Conservation (phyloP, 2,888 invertebrate genomes). For the Deilephila porcellus region DNA sequence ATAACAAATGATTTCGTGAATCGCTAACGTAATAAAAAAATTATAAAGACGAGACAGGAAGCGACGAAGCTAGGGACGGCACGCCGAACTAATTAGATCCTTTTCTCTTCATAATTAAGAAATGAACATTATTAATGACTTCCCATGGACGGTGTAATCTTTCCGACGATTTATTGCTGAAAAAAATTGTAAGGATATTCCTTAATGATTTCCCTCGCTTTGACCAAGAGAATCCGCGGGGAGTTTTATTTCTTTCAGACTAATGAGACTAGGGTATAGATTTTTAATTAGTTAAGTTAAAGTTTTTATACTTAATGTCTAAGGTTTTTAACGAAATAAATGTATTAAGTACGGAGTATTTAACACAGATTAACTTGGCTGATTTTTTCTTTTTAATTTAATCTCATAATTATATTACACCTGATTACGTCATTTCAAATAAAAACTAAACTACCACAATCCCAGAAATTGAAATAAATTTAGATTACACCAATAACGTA, state of each 20-base stretch:
- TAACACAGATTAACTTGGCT: background rate
- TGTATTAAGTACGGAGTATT: background rate
- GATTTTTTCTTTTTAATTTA: too few species aligned
- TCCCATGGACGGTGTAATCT: constrained; percentile 26
- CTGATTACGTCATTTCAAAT: too few species aligned
- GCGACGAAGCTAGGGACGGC: constrained; percentile 8
- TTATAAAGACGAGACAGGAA: constrained; percentile 8
- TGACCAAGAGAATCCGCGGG: constrained; percentile 10
- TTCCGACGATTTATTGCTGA: constrained; percentile 24
- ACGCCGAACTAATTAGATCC: constrained; percentile 18
- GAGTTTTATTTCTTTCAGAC: constrained; percentile 13
- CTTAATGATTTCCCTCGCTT: constrained; percentile 25
- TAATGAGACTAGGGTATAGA: constrained; percentile 2
- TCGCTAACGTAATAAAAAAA: constrained; percentile 17
- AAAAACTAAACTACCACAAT: too few species aligned
- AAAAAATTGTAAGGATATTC: constrained; percentile 17
- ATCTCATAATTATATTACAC: too few species aligned
- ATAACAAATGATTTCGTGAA: background rate
- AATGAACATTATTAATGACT: constrained; percentile 27
- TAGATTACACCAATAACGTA: background rate
- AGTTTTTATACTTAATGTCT: background rate
- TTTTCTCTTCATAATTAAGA: constrained; percentile 26
- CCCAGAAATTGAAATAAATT: too few species aligned
- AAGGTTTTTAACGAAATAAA: background rate
- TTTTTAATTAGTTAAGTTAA: constrained; percentile 7